Percentiles rank a stretch among this genome's conserved stretches.
phyloP scores from a whole-genome alignment of 2,113 vertebrate genomes.

The Pyrgilauda ruficollis region DNA sequence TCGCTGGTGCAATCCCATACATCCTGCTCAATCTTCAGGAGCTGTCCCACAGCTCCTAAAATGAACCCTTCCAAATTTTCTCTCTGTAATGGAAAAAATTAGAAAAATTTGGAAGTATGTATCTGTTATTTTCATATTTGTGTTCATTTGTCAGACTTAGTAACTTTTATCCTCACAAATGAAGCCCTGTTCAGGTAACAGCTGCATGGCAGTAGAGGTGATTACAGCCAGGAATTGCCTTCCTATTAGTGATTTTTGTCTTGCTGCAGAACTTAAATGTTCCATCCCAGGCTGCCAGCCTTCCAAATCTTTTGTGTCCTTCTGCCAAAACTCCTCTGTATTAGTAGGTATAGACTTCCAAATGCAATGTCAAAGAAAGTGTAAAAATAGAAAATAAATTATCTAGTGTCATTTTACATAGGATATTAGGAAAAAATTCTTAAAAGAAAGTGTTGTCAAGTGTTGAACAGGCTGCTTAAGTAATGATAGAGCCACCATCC shows the following conservation, averaged over 20 bases:
- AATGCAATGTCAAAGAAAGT: not conserved
- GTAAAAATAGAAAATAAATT: not conserved
- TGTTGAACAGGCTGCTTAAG: not conserved
- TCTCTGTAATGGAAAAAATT: not conserved
- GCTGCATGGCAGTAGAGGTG: not conserved
- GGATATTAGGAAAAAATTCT: not conserved
- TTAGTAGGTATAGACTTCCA: not conserved
- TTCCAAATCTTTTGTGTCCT: not conserved
- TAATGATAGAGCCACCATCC: not conserved
- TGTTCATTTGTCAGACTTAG: not conserved
- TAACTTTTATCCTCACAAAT: not conserved
- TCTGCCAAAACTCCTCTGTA: not conserved
- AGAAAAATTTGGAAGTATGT: not conserved
- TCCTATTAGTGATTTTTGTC: not conserved
- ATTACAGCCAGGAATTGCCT: not conserved
- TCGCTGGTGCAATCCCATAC: not conserved
- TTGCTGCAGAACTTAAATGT: not conserved
- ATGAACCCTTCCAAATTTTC: not conserved
- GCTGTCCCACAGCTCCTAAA: not conserved
- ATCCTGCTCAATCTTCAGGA: not conserved
- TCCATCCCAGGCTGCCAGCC: not conserved
- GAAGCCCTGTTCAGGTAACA: not conserved
- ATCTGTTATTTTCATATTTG: not conserved
- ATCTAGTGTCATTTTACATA: not conserved
- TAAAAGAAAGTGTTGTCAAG: not conserved